phyloP scores from a whole-genome alignment of 2,113 vertebrate species.

The Helogale parvula region DNA sequence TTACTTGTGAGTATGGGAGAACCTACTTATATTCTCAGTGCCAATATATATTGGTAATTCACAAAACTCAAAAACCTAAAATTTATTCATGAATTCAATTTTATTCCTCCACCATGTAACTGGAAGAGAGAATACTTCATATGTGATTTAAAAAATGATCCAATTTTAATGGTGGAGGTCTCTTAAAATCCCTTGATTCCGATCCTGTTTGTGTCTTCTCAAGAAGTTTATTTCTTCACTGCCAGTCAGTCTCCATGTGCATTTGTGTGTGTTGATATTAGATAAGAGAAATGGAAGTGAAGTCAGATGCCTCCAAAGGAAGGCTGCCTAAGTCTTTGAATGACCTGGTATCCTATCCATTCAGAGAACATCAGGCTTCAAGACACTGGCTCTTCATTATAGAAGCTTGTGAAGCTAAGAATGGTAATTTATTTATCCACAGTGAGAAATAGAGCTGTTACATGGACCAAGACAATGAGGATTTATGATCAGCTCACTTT shows the following conservation, averaged over 20 bases:
- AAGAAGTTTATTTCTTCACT: neutral
- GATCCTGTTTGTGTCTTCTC: neutral
- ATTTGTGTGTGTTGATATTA: neutral
- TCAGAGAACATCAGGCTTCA: neutral
- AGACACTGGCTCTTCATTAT: neutral
- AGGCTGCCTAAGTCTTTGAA: neutral
- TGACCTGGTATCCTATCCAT: neutral
- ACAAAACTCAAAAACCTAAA: constrained; percentile 17
- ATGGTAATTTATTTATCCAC: neutral
- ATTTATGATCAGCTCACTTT: neutral
- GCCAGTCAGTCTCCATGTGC: neutral
- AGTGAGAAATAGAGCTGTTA: neutral
- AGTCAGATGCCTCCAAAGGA: neutral
- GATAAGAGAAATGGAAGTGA: neutral
- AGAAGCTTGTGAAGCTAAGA: neutral
- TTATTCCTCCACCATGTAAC: neutral
- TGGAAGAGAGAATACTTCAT: neutral
- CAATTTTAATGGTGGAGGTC: neutral
- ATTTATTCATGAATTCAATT: neutral
- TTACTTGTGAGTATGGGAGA: neutral
- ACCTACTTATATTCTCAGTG: neutral
- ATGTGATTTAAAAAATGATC: neutral
- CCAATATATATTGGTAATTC: neutral
- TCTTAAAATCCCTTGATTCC: neutral
- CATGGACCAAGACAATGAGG: neutral